phyloP scores from a whole-genome alignment of 2,888 invertebrate species.

The Trachelus stipa region DNA sequence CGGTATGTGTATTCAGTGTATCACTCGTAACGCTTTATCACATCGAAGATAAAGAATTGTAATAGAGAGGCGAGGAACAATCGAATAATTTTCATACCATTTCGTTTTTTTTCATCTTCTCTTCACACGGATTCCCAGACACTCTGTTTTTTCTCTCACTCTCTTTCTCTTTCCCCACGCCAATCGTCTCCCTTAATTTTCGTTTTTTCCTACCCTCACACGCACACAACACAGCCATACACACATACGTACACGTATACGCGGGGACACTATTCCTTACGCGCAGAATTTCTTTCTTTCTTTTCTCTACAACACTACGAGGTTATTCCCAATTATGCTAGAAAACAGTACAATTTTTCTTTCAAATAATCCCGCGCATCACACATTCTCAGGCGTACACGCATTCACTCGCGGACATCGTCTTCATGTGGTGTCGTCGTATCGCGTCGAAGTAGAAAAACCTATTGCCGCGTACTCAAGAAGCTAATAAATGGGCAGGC shows the following conservation, averaged over 20 bases:
- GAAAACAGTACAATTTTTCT: background rate
- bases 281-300: conserved; percentile 13
- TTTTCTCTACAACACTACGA: background rate
- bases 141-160: conserved; percentile 14
- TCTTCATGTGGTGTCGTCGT: background rate
- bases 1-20: conserved; percentile 28
- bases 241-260: conserved; percentile 14
- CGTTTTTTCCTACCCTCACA: conserved; percentile 17
- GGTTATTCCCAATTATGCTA: background rate
- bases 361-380: background rate
- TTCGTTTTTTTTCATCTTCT: background rate
- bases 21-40: conserved; percentile 43
- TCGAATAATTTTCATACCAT: conserved; percentile 1
- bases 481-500: background rate
- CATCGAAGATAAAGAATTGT: conserved; percentile 33
- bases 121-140: conserved; percentile 10
- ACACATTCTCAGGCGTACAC: conserved; percentile 3
- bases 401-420: background rate
- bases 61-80: conserved; percentile 8
- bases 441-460: background rate
- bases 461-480: background rate
- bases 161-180: conserved; percentile 1
- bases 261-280: background rate
- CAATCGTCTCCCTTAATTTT: background rate
- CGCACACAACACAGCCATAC: conserved; percentile 22